Conservation (phyloP, 1,140 invertebrate species). For the Gonatopus flavifemur region DNA sequence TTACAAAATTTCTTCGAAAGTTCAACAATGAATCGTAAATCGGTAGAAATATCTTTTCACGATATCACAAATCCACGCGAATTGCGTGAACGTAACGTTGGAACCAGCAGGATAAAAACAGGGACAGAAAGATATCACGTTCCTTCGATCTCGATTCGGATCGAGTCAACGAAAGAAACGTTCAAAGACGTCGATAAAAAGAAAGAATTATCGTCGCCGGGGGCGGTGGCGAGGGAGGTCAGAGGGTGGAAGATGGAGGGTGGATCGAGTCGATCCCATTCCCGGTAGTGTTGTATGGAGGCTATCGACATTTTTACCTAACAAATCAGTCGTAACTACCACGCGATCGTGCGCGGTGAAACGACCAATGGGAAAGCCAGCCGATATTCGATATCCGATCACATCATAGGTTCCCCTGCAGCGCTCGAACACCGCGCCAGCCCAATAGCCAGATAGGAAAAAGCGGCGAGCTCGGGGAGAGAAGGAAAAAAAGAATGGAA, state of each 20-base stretch:
- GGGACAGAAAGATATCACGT: no score
- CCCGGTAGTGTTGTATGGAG: conserved; percentile 45
- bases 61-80: no score
- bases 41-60: no score
- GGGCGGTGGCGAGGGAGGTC: conserved; percentile 9
- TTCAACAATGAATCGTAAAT: no score
- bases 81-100: no score
- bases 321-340: conserved; percentile 59
- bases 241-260: conserved; percentile 23
- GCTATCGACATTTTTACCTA: conserved; percentile 61
- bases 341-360: conserved; percentile 52
- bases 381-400: conserved; percentile 60
- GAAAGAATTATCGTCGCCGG: conserved; percentile 1
- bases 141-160: no score
- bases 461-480: conserved; percentile 41
- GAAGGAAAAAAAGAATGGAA: no score
- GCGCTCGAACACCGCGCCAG: conserved; percentile 43
- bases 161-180: no score
- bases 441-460: conserved; percentile 58
- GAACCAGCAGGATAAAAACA: no score
- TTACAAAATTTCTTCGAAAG: no score
- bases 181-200: no score
- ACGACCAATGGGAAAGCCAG: conserved; percentile 54
- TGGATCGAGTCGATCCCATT: conserved; percentile 20
- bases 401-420: conserved; percentile 54